phyloP scores from a whole-genome alignment of 2,797 vertebrate species.

The Enteromius radiatus region DNA sequence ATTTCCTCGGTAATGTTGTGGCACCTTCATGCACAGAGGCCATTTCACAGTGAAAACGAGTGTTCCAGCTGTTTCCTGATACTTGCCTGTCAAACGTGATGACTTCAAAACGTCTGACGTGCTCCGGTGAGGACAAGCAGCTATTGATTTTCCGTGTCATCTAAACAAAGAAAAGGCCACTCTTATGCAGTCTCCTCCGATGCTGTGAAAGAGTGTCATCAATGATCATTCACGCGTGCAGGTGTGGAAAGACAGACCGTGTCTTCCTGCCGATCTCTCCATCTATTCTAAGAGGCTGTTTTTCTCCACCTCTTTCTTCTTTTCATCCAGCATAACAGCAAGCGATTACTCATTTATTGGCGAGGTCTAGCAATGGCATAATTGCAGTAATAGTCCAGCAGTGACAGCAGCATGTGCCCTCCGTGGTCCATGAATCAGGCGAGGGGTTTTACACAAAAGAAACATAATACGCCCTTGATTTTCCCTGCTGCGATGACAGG shows the following conservation, averaged over 20 bases:
- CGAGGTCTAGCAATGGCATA: not conserved
- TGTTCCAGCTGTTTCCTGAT: constrained; percentile 33
- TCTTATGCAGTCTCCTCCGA: constrained; percentile 21
- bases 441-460: constrained; percentile 2
- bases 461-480: not conserved
- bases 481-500: not conserved
- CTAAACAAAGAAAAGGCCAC: constrained; percentile 45
- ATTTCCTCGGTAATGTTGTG: constrained; percentile 29
- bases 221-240: constrained; percentile 46
- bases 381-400: not conserved
- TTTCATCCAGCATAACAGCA: constrained; percentile 8
- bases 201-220: not conserved
- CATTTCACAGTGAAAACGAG: constrained; percentile 8
- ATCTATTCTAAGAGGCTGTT: constrained; percentile 10
- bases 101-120: constrained; percentile 49
- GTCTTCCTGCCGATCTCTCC: constrained; percentile 2
- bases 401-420: constrained; percentile 1
- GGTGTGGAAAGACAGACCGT: constrained; percentile 27
- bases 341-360: constrained; percentile 18
- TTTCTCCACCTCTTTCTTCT: not conserved
- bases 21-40: not conserved
- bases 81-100: constrained; percentile 53
- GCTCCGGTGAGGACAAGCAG: constrained; percentile 47
- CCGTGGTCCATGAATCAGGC: not conserved
- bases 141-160: constrained; percentile 60